Evolutionary conservation across 2,797 vertebrate genomes (phyloP).

Genomic region (Tapirus indicus): DNA sequence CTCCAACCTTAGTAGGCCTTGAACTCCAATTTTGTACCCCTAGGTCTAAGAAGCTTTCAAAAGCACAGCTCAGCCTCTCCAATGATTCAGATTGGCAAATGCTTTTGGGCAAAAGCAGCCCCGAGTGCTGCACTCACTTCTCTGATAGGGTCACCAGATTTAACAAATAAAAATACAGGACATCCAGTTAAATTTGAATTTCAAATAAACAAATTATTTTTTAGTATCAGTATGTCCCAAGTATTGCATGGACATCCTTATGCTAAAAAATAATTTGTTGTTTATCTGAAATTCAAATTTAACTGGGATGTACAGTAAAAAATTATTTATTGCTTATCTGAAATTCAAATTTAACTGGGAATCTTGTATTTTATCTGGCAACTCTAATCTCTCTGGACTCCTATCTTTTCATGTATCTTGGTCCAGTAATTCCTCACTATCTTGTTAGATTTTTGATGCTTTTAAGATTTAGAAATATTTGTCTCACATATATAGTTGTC

Average conservation of each 20-base stretch:
- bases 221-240: neutral
- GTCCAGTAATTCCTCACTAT: neutral
- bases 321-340: conserved; percentile 27
- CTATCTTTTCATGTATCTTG: neutral
- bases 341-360: conserved; percentile 59
- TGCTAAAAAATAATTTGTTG: conserved; percentile 40
- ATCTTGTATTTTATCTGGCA: conserved; percentile 7
- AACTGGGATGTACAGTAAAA: conserved; percentile 32
- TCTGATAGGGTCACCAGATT: neutral
- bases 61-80: neutral
- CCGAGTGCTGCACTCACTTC: neutral
- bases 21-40: neutral
- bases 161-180: conserved; percentile 53
- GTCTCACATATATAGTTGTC: neutral
- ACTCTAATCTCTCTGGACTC: neutral
- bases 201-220: conserved; percentile 52
- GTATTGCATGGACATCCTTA: neutral
- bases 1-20: neutral
- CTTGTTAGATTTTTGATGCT: conserved; percentile 9
- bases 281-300: conserved; percentile 64
- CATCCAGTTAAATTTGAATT: conserved; percentile 17
- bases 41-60: neutral
- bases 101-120: neutral
- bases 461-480: conserved; percentile 57
- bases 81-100: neutral